Conservation (phyloP, 2,113 vertebrate species). For the Eupsittula cactorum region DNA sequence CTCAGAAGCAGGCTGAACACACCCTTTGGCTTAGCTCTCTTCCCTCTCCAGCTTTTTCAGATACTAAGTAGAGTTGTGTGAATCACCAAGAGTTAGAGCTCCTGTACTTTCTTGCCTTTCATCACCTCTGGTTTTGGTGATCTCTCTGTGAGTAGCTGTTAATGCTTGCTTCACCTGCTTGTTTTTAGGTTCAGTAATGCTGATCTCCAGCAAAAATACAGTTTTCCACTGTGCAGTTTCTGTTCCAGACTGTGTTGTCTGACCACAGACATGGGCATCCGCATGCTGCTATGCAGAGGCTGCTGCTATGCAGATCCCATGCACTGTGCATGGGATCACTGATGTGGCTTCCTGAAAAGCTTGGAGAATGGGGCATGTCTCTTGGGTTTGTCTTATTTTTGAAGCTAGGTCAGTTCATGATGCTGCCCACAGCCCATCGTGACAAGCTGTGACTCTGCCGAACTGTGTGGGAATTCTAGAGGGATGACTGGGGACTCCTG, state of each 20-base stretch:
- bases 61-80: not conserved
- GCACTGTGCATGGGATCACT: not conserved
- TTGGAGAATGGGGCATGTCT: not conserved
- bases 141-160: not conserved
- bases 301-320: not conserved
- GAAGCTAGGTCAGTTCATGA: not conserved
- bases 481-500: not conserved
- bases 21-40: not conserved
- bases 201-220: not conserved
- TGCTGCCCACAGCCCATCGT: not conserved
- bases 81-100: not conserved
- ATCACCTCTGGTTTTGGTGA: not conserved
- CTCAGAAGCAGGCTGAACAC: not conserved
- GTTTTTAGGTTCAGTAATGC: not conserved
- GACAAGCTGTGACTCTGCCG: not conserved
- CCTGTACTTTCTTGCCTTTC: not conserved
- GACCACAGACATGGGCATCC: not conserved
- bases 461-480: not conserved
- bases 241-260: not conserved
- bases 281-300: fast-evolving
- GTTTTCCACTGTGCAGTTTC: not conserved
- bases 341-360: not conserved
- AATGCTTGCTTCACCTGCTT: not conserved
- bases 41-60: not conserved
- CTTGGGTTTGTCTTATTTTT: not conserved